Evolutionary conservation across 2,888 invertebrate genomes (phyloP).

Genomic region (Macaria notata): DNA sequence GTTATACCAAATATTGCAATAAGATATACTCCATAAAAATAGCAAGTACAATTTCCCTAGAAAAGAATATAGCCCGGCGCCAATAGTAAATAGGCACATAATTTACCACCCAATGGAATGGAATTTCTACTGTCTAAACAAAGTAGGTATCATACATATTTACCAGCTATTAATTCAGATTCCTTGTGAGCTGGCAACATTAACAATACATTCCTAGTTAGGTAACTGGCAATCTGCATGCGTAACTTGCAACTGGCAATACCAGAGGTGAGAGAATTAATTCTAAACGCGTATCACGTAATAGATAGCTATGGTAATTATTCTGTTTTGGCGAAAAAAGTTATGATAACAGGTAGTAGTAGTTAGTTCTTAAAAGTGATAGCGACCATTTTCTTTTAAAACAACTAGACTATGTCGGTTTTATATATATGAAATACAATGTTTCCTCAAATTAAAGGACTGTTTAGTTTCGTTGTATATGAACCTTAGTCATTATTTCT

Average conservation of each 20-base stretch:
- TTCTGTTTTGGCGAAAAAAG: too few relatives aligned
- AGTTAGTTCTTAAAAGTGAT: too few relatives aligned
- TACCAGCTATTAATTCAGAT: constrained; percentile 49
- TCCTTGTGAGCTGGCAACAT: constrained; percentile 48
- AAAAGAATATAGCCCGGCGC: background rate
- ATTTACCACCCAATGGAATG: constrained; percentile 1
- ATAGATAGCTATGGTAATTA: too few relatives aligned
- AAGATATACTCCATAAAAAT: too few relatives aligned
- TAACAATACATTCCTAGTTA: constrained; percentile 55
- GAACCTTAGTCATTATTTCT: too few relatives aligned
- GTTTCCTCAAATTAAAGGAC: too few relatives aligned
- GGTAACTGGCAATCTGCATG: constrained; percentile 44
- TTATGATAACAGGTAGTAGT: too few relatives aligned
- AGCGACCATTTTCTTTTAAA: too few relatives aligned
- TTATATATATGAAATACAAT: too few relatives aligned
- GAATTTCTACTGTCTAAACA: constrained; percentile 4
- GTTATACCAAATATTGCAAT: too few relatives aligned
- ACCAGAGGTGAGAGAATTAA: background rate
- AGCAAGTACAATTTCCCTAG: background rate
- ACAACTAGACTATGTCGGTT: too few relatives aligned
- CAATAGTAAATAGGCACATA: background rate
- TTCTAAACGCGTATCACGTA: background rate
- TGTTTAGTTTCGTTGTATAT: too few relatives aligned
- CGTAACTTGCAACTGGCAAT: constrained; percentile 32
- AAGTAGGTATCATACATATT: constrained; percentile 40